Evolutionary conservation across 2,888 invertebrate species (phyloP).

Genomic region (Cybosia mesomella): DNA sequence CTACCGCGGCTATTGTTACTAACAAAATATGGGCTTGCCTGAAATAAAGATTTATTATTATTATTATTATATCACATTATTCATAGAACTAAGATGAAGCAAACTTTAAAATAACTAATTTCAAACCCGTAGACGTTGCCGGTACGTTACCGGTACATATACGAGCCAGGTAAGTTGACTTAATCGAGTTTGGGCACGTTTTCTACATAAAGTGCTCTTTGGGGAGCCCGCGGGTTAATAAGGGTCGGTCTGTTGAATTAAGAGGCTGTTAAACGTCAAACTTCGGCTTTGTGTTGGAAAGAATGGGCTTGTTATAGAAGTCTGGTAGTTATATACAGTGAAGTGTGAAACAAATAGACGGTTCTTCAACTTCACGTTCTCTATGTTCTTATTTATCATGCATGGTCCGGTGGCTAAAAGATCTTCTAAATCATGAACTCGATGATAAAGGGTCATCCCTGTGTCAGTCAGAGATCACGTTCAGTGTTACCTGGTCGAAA

Average conservation of each 20-base stretch:
- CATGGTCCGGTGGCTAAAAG: too few species aligned
- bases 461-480: too few species aligned
- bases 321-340: neutral
- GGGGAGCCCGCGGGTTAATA: conserved; percentile 43
- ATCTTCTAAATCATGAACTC: too few species aligned
- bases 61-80: conserved; percentile 10
- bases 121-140: neutral
- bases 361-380: too few species aligned
- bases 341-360: neutral
- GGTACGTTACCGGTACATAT: conserved; percentile 19
- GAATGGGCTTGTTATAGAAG: conserved; percentile 19
- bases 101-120: conserved; percentile 16
- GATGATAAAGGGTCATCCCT: too few species aligned
- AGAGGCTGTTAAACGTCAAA: conserved; percentile 30
- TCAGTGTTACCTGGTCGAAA: too few species aligned
- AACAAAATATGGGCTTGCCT: too few species aligned
- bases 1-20: too few species aligned
- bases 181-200: conserved; percentile 48
- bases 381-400: too few species aligned
- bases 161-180: conserved; percentile 20
- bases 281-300: conserved; percentile 26
- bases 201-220: conserved; percentile 49
- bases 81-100: conserved; percentile 12
- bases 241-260: conserved; percentile 45
- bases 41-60: too few species aligned